Percentiles rank a stretch among this genome's conserved stretches.
These are phyloP conservation scores for Operophtera brumata DNA, from an alignment of 2,888 invertebrate genomes.

Conservation along the genomic window DNA sequence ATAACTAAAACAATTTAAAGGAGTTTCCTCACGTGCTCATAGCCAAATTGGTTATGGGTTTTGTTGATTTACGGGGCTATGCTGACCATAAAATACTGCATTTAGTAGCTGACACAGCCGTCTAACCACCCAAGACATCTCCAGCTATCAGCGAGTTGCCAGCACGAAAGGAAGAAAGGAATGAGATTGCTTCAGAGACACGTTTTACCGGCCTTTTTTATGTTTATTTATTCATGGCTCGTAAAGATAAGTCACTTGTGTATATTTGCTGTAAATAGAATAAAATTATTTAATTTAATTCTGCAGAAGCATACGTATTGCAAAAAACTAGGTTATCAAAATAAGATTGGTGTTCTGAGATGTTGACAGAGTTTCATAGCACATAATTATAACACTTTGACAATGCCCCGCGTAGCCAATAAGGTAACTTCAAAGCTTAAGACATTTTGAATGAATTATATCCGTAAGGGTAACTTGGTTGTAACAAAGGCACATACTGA, in stretches of 20 bases:
- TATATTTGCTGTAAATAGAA: slow-evolving; percentile 12
- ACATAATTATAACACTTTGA: neutral
- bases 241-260: slow-evolving; percentile 22
- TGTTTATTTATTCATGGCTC: slow-evolving; percentile 21
- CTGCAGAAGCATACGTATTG: too few relatives aligned
- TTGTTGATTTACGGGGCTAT: too few relatives aligned
- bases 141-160: too few relatives aligned
- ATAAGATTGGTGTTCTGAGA: neutral
- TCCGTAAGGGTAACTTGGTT: neutral
- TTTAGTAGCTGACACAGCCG: too few relatives aligned
- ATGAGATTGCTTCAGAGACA: slow-evolving; percentile 14
- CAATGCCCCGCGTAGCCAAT: neutral
- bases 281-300: slow-evolving; percentile 13
- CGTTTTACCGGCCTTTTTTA: slow-evolving; percentile 9
- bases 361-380: neutral
- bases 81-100: too few relatives aligned
- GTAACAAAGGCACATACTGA: slow-evolving; percentile 1
- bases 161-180: too few relatives aligned
- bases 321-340: too few relatives aligned
- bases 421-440: slow-evolving; percentile 14
- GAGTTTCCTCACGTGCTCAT: too few relatives aligned
- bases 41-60: too few relatives aligned
- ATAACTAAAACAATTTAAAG: too few relatives aligned
- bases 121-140: too few relatives aligned
- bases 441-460: slow-evolving; percentile 23